Base-by-base conservation (phyloP, 2,113 vertebrate species). In the Trematomus loennbergii region DNA sequence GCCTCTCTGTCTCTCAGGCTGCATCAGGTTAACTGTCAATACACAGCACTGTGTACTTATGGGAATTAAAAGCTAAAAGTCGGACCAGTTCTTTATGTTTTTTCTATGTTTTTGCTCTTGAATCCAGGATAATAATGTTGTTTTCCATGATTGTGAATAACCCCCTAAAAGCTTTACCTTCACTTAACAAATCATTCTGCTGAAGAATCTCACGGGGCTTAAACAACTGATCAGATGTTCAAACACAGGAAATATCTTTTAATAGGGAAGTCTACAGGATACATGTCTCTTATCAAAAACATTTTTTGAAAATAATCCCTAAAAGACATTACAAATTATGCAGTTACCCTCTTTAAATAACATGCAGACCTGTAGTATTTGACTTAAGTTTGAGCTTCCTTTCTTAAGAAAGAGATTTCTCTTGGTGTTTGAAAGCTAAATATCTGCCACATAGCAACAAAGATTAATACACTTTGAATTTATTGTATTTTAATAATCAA, bases 1-100 rank as follows among this genome's bases (percentile, higher is more conserved):
- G 64, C 33, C 82, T 43, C 60, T 58, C 9, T 72, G 78, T 64
- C 67, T 78, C 78, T 81, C 66, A 71, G 72, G 69, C 80, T 71
- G 57, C 69, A 82, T 67, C 48, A 76, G 74, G 74, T 88, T 87
- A 78, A 66, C 63, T 72, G 55, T 86, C 76, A 61, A 87, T 73
- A 73, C 20, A 69, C 29, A 57, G 45, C n/a, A n/a, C 45, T 72
- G 40, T 55, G 50, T 33, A 8, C 74, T 49, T 53, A 7, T 86
- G 10, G 20, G 49, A 49, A 63, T 48, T 69, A 50, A 72, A 67
- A 50, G 1, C 45, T 9, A 29, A 29, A 29, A 29, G 29, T 29
- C 29, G 29, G 29, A 29, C 29, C 29, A 4, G 29, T 29, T 29
- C 3, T 29, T 29, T 29, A 29, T 33, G 25, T 33, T 29, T 48